phyloP scores from a whole-genome alignment of 2,888 invertebrate genomes.

The Nycteola revayana region DNA sequence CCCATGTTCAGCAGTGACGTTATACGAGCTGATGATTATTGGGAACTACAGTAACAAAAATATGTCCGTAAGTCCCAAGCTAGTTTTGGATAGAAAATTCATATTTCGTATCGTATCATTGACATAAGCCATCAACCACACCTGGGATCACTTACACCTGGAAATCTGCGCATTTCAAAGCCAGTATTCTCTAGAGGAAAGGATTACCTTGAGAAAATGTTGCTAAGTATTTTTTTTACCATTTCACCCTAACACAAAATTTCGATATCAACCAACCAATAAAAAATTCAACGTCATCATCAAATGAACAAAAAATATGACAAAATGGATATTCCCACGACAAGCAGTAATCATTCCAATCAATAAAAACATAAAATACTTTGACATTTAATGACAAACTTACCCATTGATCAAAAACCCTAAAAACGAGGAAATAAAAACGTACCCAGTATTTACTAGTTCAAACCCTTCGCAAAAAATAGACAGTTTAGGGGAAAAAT shows the following conservation, averaged over 20 bases:
- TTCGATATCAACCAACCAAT: constrained; percentile 34
- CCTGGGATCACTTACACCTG: too few relatives aligned
- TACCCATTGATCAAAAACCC: constrained; percentile 43
- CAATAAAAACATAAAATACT: constrained; percentile 72
- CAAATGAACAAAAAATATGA: constrained; percentile 29
- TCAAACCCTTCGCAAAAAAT: constrained; percentile 50
- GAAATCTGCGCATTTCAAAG: too few relatives aligned
- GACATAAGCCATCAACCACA: too few relatives aligned
- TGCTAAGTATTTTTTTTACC: not conserved
- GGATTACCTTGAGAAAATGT: not conserved
- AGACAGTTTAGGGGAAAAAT: constrained; percentile 39
- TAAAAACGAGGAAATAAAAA: constrained; percentile 32
- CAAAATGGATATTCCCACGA: constrained; percentile 58
- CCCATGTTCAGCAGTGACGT: too few relatives aligned
- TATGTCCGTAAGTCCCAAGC: too few relatives aligned
- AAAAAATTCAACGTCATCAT: constrained; percentile 69
- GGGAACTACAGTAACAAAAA: too few relatives aligned
- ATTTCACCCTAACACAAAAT: constrained; percentile 31
- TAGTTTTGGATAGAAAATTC: too few relatives aligned
- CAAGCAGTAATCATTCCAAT: constrained; percentile 49
- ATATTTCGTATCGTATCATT: too few relatives aligned
- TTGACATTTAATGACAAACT: constrained; percentile 73
- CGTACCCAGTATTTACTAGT: constrained; percentile 43
- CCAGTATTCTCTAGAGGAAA: constrained; percentile 12
- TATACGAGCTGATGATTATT: too few relatives aligned